Conservation (phyloP, 2,888 invertebrate species). For the Torymus aiolomorphi region DNA sequence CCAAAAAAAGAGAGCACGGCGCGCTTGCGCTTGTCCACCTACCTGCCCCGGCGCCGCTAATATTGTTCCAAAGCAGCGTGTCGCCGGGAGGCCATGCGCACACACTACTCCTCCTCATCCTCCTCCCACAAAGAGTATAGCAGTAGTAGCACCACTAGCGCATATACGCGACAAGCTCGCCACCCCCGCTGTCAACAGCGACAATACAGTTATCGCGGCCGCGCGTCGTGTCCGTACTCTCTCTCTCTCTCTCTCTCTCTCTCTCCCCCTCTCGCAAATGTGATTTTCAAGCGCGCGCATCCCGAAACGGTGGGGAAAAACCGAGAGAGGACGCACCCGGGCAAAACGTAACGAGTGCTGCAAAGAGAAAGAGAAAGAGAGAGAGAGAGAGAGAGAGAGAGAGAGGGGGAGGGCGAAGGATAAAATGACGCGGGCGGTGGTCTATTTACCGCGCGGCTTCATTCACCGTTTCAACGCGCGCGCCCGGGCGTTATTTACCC, state of each 20-base stretch:
- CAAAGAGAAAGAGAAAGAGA: neutral
- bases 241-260: too few species aligned
- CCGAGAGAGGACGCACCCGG: neutral
- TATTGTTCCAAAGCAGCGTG: conserved; percentile 24
- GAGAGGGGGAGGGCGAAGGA: neutral
- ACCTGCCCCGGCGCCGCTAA: neutral
- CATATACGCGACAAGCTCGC: too few species aligned
- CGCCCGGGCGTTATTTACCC: neutral
- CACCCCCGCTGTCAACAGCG: conserved; percentile 34
- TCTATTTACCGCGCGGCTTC: conserved; percentile 17
- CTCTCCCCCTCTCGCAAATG: conserved; percentile 42
- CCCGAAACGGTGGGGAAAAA: conserved; percentile 3
- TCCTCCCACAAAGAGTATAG: too few species aligned
- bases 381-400: conserved; percentile 1
- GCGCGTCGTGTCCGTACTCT: too few species aligned
- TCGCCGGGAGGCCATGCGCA: neutral
- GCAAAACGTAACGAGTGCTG: too few species aligned
- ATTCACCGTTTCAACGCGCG: conserved; percentile 15
- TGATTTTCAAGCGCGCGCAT: conserved; percentile 16
- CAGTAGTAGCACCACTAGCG: too few species aligned
- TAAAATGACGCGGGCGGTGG: conserved; percentile 4
- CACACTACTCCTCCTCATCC: too few species aligned
- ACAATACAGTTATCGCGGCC: conserved; percentile 45
- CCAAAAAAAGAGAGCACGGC: neutral
- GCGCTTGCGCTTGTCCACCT: too few species aligned